Evolutionary conservation across 2,113 vertebrate species (phyloP), one percentile per base, ranked within the genome.

Genomic region (Corydoras maculifer): DNA sequence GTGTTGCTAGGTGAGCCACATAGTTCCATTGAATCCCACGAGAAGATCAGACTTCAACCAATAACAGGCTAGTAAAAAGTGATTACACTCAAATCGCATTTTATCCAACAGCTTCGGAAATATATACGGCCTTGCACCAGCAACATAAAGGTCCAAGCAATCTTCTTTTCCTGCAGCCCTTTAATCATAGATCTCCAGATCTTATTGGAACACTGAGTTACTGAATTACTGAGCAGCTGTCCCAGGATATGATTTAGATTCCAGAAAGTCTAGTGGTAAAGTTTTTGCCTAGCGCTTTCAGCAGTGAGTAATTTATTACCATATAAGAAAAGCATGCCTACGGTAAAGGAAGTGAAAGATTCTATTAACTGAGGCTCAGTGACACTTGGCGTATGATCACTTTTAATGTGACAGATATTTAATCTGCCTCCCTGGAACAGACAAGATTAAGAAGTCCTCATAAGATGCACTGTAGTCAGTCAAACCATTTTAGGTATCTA

Each of bases 1-100:
- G 65, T 68, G 69, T 78, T 78, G 69, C 77, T 72, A 75, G 69
- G 73, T 59, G 69, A 68, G 35, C 59, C 58, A 10, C 66, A 65
- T 51, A 63, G 31, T 54, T 62, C 69, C 57, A 57, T 62, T 49
- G 65, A 65, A 69, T 43, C 32, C 60, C 75, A 60, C 18, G 15
- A 50, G 61, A 60, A 73, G 65, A 58, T 73, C 75, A 30, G 14
- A 15, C 9, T 18, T 8, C n/a, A 10, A 50, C 70, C 75, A 77
- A 69, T 77, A 25, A 55, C 18, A 9, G 49, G 57, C 58, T 11
- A 30, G 30, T 10, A 31, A 18, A 13, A 5, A 9, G 53, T 13
- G 14, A 68, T n/a, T 50, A 32, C 35, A 8, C 15, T 2, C 3
- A 13, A 65, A 69, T 65, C 58, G 30, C 18, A 30, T 12, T 53